These are phyloP conservation scores for Neolamprologus toae DNA, from an alignment of 2,113 vertebrate genomes.

Conservation along the genomic window DNA sequence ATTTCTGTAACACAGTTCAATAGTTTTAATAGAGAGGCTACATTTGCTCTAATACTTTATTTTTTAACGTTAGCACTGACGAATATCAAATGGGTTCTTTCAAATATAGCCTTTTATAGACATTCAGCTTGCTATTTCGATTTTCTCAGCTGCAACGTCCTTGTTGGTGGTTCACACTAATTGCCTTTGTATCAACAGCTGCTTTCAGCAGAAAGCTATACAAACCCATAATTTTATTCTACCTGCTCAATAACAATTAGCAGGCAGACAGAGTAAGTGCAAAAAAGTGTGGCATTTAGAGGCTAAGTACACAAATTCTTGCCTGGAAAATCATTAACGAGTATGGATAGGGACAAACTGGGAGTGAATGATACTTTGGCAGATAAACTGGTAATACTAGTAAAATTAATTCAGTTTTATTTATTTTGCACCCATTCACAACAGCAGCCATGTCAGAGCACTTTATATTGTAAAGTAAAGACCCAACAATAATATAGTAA, in stretches of 20 bases:
- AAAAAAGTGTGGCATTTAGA: neutral
- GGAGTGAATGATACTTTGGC: neutral
- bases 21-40: neutral
- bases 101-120: neutral
- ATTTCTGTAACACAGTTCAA: neutral
- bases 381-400: neutral
- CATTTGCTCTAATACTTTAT: neutral
- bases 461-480: neutral
- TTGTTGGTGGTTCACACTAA: neutral
- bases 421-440: neutral
- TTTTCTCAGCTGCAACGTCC: neutral
- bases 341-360: neutral
- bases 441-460: neutral
- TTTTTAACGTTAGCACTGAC: neutral
- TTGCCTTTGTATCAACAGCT: neutral
- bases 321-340: neutral
- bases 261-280: neutral
- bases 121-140: neutral
- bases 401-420: neutral
- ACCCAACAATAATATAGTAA: neutral
- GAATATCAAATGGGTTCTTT: neutral
- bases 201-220: neutral
- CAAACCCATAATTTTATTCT: neutral
- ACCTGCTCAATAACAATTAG: neutral
- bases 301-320: neutral